A percentile compares a stretch with the other conserved stretches of the same genome.
Evolutionary conservation across 1,140 invertebrate species (phyloP).

Genomic region (Drosophila kikkawai): DNA sequence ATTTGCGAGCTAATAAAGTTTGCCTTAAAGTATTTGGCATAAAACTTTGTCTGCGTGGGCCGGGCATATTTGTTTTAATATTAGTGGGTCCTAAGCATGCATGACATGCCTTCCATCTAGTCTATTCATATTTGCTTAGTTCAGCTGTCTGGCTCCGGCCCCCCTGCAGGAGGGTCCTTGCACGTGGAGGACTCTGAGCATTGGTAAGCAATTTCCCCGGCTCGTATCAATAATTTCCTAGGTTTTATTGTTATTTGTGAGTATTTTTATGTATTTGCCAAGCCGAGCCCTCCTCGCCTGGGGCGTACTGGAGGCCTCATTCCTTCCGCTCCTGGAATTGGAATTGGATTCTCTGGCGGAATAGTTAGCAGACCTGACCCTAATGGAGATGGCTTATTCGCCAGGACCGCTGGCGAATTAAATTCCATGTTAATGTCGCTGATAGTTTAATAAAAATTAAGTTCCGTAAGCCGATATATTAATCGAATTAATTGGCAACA

Average conservation of each 20-base stretch:
- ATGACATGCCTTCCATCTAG: conserved; percentile 62
- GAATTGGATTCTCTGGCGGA: conserved; percentile 10
- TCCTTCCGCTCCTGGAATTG: background rate
- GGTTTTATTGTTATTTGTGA: conserved; percentile 80
- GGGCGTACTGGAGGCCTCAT: background rate
- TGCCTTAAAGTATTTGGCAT: conserved; percentile 78
- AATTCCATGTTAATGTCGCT: conserved; percentile 28
- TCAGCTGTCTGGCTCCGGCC: conserved; percentile 31
- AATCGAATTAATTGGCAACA: conserved; percentile 26
- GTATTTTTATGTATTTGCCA: conserved; percentile 75
- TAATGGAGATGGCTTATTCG: conserved; percentile 16
- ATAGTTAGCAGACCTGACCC: conserved; percentile 7
- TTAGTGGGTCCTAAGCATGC: conserved; percentile 68
- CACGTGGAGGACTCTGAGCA: conserved; percentile 43
- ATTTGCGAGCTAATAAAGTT: conserved; percentile 80
- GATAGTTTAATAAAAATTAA: conserved; percentile 26
- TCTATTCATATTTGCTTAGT: conserved; percentile 67
- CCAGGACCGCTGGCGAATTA: conserved; percentile 11
- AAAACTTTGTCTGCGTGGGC: conserved; percentile 49
- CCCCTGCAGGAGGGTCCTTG: background rate
- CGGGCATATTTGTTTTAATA: conserved; percentile 77
- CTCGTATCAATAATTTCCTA: conserved; percentile 79
- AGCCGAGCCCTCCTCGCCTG: background rate
- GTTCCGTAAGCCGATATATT: conserved; percentile 6
- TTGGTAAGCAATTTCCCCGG: conserved; percentile 62